Evolutionary conservation across 2,113 vertebrate species (phyloP).

Genomic region (Thermophis baileyi): DNA sequence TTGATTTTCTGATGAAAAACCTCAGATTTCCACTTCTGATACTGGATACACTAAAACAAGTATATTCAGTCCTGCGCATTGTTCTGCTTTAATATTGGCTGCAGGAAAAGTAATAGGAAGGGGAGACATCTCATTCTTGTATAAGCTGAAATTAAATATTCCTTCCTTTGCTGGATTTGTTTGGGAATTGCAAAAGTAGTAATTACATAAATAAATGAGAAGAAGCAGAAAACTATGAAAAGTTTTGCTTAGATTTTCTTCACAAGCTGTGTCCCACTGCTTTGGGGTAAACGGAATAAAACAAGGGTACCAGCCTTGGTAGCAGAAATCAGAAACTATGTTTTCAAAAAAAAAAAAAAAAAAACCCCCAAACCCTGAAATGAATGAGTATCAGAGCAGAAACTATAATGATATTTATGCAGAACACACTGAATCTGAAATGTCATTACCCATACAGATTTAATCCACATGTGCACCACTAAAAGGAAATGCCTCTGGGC

Average conservation of each 20-base stretch:
- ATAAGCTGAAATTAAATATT: background rate
- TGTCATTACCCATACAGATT: conserved; percentile 44
- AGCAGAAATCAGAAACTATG: background rate
- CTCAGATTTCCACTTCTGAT: conserved; percentile 16
- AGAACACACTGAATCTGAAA: conserved; percentile 38
- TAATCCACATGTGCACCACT: conserved; percentile 32
- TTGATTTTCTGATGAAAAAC: conserved; percentile 34
- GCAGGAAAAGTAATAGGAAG: too few species aligned
- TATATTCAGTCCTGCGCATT: background rate
- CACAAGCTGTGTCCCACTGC: background rate
- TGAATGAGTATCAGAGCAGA: conserved; percentile 22
- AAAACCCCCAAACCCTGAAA: background rate
- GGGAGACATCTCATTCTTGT: background rate
- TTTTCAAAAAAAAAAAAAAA: background rate
- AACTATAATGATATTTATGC: conserved; percentile 34
- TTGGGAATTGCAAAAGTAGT: background rate
- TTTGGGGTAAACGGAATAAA: background rate
- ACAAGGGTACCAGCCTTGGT: background rate
- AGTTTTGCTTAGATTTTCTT: background rate
- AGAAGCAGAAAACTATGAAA: background rate
- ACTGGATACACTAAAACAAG: background rate
- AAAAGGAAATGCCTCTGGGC: conserved; percentile 45
- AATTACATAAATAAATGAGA: background rate
- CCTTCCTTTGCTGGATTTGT: background rate
- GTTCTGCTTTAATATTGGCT: background rate